Evolutionary conservation across 2,113 vertebrate species (phyloP).

Genomic region (Halichoerus grypus): DNA sequence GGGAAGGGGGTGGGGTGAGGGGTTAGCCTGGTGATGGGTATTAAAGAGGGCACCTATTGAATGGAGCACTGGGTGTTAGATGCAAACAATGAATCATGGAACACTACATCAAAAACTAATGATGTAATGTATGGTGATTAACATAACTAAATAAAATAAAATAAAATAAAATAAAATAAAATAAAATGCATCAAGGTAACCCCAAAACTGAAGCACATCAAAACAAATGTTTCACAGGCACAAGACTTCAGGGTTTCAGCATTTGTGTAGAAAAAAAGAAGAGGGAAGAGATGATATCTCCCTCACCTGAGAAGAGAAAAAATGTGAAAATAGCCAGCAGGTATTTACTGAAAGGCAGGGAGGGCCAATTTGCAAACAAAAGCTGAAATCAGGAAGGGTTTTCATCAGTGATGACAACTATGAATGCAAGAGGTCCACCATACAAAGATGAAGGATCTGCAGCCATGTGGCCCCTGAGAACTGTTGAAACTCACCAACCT

Average conservation of each 20-base stretch:
- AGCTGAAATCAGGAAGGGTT: neutral
- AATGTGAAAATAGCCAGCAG: neutral
- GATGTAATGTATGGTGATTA: no score
- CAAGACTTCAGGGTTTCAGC: conserved; percentile 11
- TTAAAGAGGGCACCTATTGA: no score
- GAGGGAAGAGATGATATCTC: neutral
- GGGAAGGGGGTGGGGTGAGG: no score
- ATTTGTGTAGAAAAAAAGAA: neutral
- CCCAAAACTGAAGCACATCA: neutral
- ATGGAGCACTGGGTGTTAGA: no score
- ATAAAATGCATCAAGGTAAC: neutral
- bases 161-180: no score
- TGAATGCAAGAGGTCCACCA: accelerated
- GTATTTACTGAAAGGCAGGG: neutral
- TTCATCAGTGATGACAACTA: accelerated
- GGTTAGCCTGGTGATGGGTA: no score
- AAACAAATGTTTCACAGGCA: neutral
- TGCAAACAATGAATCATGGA: no score
- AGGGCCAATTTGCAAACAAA: neutral
- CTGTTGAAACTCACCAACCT: neutral
- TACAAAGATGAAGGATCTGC: neutral
- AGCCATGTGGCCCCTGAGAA: neutral
- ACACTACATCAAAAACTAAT: no score
- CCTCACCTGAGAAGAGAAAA: neutral
- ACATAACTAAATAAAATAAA: no score